phyloP scores from a whole-genome alignment of 2,888 invertebrate species.

The Dryococelus australis region DNA sequence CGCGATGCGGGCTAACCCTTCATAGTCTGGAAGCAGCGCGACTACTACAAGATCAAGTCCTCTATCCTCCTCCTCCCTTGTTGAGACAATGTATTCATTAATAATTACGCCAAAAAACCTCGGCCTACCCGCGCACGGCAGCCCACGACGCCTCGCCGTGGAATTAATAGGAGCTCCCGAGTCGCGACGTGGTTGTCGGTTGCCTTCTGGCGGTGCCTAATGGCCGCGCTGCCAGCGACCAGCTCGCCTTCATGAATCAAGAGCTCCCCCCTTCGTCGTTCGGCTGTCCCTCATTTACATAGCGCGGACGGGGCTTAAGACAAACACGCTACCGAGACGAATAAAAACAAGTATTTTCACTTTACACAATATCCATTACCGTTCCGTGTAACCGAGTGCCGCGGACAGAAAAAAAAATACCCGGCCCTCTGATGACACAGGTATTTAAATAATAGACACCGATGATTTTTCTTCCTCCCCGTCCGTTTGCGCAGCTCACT shows the following conservation, averaged over 20 bases:
- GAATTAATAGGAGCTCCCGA: no score
- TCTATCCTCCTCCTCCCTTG: no score
- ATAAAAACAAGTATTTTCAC: slow-evolving; percentile 26
- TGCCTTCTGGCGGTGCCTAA: background rate
- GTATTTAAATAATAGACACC: slow-evolving; percentile 24
- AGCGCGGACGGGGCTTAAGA: background rate
- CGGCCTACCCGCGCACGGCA: no score
- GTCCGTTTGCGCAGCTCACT: background rate
- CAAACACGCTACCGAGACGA: slow-evolving; percentile 28
- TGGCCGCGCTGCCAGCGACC: slow-evolving; percentile 3
- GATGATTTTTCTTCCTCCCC: slow-evolving; percentile 22
- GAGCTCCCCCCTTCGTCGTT: background rate
- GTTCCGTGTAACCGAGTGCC: slow-evolving; percentile 1
- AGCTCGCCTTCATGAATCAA: background rate
- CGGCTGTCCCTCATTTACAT: background rate
- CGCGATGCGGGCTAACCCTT: no score
- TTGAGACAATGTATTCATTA: no score
- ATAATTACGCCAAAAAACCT: no score
- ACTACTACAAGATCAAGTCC: no score
- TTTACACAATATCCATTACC: slow-evolving; percentile 27
- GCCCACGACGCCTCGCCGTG: no score
- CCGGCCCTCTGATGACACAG: background rate
- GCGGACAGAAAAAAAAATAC: background rate
- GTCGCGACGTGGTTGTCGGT: no score
- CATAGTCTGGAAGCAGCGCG: no score